A percentile compares a stretch with the other conserved stretches of the same genome.
phyloP scores from a whole-genome alignment of 1,140 invertebrate species.

The Chelonus insularis region DNA sequence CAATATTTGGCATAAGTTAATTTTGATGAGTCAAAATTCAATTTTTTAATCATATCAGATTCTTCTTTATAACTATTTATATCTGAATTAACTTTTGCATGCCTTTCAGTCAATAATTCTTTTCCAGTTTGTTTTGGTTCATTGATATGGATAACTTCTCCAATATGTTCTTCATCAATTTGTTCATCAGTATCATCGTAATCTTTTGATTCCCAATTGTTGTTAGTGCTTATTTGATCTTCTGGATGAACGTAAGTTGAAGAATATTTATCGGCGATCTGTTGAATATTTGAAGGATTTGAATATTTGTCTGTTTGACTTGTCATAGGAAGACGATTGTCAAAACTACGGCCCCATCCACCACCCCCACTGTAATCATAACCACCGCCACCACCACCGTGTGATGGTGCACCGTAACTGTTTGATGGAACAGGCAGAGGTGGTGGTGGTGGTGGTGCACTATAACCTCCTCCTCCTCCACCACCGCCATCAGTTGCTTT shows the following conservation, averaged over 20 bases:
- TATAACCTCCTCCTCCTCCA: conserved; percentile 16
- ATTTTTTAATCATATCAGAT: no score
- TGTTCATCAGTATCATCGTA: neutral
- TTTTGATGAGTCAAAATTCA: no score
- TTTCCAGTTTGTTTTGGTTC: neutral
- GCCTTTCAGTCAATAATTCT: neutral
- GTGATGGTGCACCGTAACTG: conserved; percentile 45
- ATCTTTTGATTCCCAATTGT: neutral
- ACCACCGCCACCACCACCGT: conserved; percentile 39
- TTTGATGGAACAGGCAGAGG: conserved; percentile 3
- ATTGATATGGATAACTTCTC: conserved; percentile 16
- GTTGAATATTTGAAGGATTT: neutral
- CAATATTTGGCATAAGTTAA: conserved; percentile 23
- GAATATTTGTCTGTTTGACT: neutral
- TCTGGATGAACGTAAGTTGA: no score
- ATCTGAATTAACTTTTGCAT: neutral
- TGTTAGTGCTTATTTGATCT: no score
- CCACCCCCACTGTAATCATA: conserved; percentile 38
- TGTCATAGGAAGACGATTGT: conserved; percentile 32
- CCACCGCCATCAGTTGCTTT: conserved; percentile 41
- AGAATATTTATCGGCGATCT: neutral
- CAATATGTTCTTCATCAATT: conserved; percentile 9
- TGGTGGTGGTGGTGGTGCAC: conserved; percentile 24
- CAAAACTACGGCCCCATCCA: conserved; percentile 54
- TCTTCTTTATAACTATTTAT: no score